Evolutionary conservation across 2,888 invertebrate species (phyloP).

Genomic region (Linyphia triangularis): DNA sequence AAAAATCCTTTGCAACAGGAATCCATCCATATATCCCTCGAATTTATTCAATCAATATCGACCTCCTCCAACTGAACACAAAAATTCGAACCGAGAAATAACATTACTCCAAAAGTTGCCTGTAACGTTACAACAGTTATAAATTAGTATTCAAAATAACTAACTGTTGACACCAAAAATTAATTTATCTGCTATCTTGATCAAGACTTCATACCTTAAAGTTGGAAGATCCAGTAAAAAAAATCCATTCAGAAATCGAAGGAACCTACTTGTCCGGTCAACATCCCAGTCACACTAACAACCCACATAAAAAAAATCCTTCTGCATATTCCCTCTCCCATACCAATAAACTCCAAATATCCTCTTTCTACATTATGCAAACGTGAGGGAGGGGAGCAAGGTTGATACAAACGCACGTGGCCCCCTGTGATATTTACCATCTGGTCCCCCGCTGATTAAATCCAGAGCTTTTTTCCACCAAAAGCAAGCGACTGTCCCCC

Average conservation of each 20-base stretch:
- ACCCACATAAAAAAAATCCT: background rate
- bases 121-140: too few relatives aligned
- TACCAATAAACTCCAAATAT: conserved; percentile 33
- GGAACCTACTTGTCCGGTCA: background rate
- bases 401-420: conserved; percentile 3
- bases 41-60: too few relatives aligned
- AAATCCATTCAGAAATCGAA: background rate
- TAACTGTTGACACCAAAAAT: too few relatives aligned
- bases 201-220: too few relatives aligned
- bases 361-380: conserved; percentile 14
- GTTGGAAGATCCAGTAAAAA: too few relatives aligned
- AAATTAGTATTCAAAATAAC: too few relatives aligned
- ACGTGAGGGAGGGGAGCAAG: conserved; percentile 2
- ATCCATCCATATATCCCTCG: too few relatives aligned
- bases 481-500: background rate
- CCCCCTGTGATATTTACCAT: conserved; percentile 72
- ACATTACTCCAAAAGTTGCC: too few relatives aligned
- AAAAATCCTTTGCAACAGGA: too few relatives aligned
- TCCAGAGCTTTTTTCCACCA: background rate
- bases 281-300: background rate
- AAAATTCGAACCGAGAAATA: too few relatives aligned
- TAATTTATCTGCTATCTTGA: too few relatives aligned
- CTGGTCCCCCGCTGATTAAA: conserved; percentile 72
- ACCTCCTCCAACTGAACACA: too few relatives aligned
- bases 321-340: background rate